phyloP scores from a whole-genome alignment of 2,888 invertebrate species.

The Gisinianus flammeolus region DNA sequence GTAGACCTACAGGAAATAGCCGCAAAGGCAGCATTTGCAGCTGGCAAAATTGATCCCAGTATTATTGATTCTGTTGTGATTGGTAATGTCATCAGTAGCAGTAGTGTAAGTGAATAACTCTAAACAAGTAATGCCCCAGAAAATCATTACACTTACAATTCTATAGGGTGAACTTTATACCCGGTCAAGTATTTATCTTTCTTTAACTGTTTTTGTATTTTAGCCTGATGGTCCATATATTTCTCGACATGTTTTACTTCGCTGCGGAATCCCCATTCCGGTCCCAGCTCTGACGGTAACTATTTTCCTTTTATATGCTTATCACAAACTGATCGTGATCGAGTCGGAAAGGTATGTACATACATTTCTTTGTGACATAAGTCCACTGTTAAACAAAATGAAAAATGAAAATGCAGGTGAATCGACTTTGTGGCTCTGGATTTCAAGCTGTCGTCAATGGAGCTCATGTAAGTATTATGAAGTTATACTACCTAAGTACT shows the following conservation, averaged over 20 bases:
- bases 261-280: constrained; percentile 82
- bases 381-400: too few species aligned
- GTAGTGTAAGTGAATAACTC: constrained; percentile 72
- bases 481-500: background rate
- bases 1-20: constrained; percentile 83
- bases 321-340: too few species aligned
- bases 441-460: constrained; percentile 93
- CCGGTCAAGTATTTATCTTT: constrained; percentile 4
- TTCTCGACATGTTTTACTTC: constrained; percentile 85
- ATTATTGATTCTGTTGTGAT: constrained; percentile 83
- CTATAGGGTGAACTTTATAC: too few species aligned
- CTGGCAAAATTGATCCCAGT: constrained; percentile 82
- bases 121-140: too few species aligned
- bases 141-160: too few species aligned
- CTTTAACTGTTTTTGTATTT: constrained; percentile 67
- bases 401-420: too few species aligned
- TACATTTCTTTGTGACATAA: too few species aligned
- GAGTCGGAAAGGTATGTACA: too few species aligned
- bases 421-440: constrained; percentile 92
- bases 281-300: constrained; percentile 80
- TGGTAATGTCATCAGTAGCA: constrained; percentile 85
- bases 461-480: constrained; percentile 72
- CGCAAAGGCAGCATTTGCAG: constrained; percentile 76
- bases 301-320: background rate
- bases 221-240: constrained; percentile 84